Evolutionary conservation across 2,888 invertebrate species (phyloP), one percentile per base, ranked within the genome.

Genomic region (Apodemia duryi): DNA sequence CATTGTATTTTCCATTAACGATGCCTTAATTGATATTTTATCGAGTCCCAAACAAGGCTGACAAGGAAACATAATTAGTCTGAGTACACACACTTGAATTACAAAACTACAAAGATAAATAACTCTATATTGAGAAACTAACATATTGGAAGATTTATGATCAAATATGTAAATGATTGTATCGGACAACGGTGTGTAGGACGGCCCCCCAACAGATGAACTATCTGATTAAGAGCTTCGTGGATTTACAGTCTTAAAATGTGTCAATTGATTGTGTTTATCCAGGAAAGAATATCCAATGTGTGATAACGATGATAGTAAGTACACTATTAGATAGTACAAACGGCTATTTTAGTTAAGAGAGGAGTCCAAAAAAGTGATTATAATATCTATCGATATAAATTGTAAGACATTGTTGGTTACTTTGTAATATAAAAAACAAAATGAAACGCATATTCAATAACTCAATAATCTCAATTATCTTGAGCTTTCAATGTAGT

Each of bases 11-110:
- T 81, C 78, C 84, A 83, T 86, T 88, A 87, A 86, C 81, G 83
- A 80, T 81, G 79, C 79, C 86, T 88, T 90, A 89, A 90, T 90
- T 90, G 88, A 88, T 88, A 89, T 87, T 88, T 88, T 90, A 89
- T 89, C 88, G 83, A 79, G 84, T 84, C 71, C 83, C 82, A 84
- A 87, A 87, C 85, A 85, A 84, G 84, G 85, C 84, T 73, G 83
- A 82, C 83, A 82, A 81, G 80, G 78, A 80, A 75, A 79, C 74
- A 82, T 87, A 86, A 86, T 86, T 85, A 86, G 83, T 81, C 79
- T 77, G 73, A 79, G 78, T 66, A 46, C 46, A 46, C 43, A 43
- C 46, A 66, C 65, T 66, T 63, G 68, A 67, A 68, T 11, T 66
- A 69, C 63, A 57, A 54, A 64, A 64, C 65, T 68, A 73, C 68